A percentile compares a stretch with the other conserved stretches of the same genome.
phyloP scores from a whole-genome alignment of 2,113 vertebrate species.

The Petaurus breviceps region DNA sequence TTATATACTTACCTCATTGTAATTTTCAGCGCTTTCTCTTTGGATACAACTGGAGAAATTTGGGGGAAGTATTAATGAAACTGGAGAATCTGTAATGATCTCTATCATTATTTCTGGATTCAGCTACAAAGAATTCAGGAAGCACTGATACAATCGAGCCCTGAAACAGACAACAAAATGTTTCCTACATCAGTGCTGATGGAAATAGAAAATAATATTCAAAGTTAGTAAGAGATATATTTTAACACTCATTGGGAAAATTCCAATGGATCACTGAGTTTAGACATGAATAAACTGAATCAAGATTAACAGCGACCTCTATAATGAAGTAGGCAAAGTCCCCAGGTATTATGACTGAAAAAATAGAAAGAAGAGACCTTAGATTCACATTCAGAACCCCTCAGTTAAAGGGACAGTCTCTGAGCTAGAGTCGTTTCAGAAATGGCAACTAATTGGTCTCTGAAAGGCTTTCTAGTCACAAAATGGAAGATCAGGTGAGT shows the following conservation, averaged over 20 bases:
- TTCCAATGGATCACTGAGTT: background rate
- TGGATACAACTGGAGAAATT: background rate
- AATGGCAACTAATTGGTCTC: background rate
- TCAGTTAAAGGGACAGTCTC: background rate
- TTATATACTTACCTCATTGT: background rate
- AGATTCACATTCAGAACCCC: background rate
- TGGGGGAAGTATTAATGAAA: background rate
- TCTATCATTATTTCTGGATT: background rate
- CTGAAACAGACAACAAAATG: background rate
- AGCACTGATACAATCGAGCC: background rate
- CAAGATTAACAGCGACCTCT: background rate
- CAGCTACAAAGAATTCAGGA: background rate
- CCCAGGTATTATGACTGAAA: background rate
- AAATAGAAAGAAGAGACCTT: too few species aligned
- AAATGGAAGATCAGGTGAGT: background rate
- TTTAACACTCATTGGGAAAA: background rate
- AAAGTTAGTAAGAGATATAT: background rate
- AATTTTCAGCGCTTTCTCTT: background rate
- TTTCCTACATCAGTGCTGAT: background rate
- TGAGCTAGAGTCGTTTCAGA: background rate
- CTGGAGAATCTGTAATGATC: background rate
- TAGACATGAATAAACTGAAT: background rate
- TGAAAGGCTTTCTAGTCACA: background rate
- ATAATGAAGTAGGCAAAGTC: background rate
- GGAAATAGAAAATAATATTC: background rate